Conservation (phyloP, 2,888 invertebrate genomes). For the Opisthograptis luteolata region DNA sequence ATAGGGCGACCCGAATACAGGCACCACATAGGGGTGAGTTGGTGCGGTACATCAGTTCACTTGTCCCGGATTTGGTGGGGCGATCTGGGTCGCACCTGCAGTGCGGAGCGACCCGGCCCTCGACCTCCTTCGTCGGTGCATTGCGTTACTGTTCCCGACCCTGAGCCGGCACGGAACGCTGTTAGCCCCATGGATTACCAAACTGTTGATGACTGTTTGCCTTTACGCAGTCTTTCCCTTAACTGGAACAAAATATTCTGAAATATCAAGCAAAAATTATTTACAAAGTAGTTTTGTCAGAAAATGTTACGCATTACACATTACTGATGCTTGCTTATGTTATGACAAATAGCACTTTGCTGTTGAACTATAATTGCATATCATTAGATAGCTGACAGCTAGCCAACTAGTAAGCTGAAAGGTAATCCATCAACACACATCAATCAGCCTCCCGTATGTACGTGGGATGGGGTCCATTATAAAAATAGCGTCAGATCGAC, state of each 20-base stretch:
- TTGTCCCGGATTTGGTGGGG: conserved; percentile 21
- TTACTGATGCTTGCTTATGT: too few relatives aligned
- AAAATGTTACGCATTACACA: not conserved
- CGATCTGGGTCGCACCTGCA: conserved; percentile 77
- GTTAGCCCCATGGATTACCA: not conserved
- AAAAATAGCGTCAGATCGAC: conserved; percentile 21
- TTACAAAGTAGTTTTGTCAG: too few relatives aligned
- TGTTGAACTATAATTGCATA: too few relatives aligned
- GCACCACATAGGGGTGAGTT: conserved; percentile 10
- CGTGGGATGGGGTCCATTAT: conserved; percentile 28
- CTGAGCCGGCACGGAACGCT: conserved; percentile 21
- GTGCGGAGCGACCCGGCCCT: conserved; percentile 57
- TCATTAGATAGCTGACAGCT: not conserved
- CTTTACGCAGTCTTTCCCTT: not conserved
- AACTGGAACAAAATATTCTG: too few relatives aligned
- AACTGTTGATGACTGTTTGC: not conserved
- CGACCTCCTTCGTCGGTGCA: conserved; percentile 61
- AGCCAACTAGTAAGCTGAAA: conserved; percentile 11
- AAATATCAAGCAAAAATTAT: not conserved
- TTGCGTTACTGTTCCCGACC: conserved; percentile 43
- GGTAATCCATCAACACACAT: conserved; percentile 22
- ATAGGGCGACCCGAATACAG: conserved; percentile 30
- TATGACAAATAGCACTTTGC: too few relatives aligned
- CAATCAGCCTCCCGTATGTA: conserved; percentile 7
- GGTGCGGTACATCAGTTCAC: conserved; percentile 13